Conservation (phyloP, 2,888 invertebrate species). For the Drosophila borealis region DNA sequence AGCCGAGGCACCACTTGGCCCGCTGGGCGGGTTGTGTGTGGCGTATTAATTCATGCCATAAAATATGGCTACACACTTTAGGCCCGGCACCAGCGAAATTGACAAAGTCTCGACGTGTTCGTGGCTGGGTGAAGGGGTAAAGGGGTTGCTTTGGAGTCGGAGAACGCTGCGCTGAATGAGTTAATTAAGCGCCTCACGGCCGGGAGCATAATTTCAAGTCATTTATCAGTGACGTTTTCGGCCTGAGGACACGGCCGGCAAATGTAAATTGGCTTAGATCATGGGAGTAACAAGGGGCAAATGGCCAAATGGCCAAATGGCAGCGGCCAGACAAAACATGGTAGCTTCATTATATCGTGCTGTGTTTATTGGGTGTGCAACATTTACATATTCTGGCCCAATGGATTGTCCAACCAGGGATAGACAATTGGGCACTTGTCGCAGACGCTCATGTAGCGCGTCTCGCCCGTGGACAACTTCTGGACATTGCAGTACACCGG, state of each 20-base stretch:
- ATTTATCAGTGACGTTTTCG: slow-evolving; percentile 82
- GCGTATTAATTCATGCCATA: slow-evolving; percentile 73
- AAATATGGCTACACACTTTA: slow-evolving; percentile 76
- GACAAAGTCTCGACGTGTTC: slow-evolving; percentile 40
- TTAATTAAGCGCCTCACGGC: slow-evolving; percentile 83
- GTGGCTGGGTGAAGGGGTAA: background rate
- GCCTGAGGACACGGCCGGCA: slow-evolving; percentile 61
- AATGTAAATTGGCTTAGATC: slow-evolving; percentile 62
- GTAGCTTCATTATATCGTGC: slow-evolving; percentile 51
- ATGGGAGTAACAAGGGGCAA: slow-evolving; percentile 7
- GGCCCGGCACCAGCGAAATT: slow-evolving; percentile 38
- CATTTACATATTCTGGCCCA: slow-evolving; percentile 80
- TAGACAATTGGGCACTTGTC: slow-evolving; percentile 85
- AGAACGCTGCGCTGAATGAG: slow-evolving; percentile 71
- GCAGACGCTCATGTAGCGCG: slow-evolving; percentile 86
- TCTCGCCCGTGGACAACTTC: slow-evolving; percentile 79
- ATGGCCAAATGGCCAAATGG: slow-evolving; percentile 23
- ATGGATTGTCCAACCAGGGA: slow-evolving; percentile 87
- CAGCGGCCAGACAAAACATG: slow-evolving; percentile 46
- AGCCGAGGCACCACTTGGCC: slow-evolving; percentile 17
- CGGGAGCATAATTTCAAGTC: slow-evolving; percentile 83
- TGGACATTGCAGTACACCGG: slow-evolving; percentile 77
- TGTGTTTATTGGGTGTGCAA: slow-evolving; percentile 49
- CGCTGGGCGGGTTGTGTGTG: slow-evolving; percentile 25
- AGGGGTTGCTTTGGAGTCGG: background rate